Evolutionary conservation across 2,113 vertebrate species (phyloP), one percentile per base, ranked within the genome.

Genomic region (Cathartes aura): DNA sequence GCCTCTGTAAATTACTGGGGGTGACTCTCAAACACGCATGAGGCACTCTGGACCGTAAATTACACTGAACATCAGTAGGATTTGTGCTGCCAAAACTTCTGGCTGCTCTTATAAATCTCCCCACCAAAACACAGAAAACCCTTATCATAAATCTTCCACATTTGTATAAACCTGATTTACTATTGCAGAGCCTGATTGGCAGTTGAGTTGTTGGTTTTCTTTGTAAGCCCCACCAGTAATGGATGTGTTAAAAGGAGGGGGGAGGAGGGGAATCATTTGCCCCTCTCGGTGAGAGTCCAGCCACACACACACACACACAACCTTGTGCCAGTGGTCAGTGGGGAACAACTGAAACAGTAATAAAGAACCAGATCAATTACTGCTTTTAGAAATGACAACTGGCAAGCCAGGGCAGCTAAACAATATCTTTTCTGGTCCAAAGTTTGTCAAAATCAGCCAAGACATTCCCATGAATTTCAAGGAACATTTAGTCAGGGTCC

Each of bases 81-180:
- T 89, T 87, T 89, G 60, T 82, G 27, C 89, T 95, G 87, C 70
- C 64, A 56, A 59, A 96, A 88, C 15, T 91, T 87, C 74, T 91
- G 45, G 4, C 82, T 90, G 17, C n/a, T 59, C 8, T 47, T 87
- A 87, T 80, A 96, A 97, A 91, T 91, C 93, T 95, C 18, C 43
- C 20, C 50, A 73, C 15, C n/a, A 93, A 96, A 91, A 89, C 81
- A 94, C 36, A 79, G 74, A 91, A 87, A 89, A 60, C 38, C 21
- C 18, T 56, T 68, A 70, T n/a, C 60, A 63, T 94, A 90, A 90
- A 81, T 90, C 67, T 81, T 90, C 29, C 9, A 59, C 47, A 5
- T 82, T 73, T 85, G n/a, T 68, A 62, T 68, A 73, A 85, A 73
- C 14, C 15, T 75, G 38, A 93, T 95, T 91, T 96, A 87, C 58